Conservation (phyloP, 2,113 vertebrate genomes). For the Apeltes quadracus region DNA sequence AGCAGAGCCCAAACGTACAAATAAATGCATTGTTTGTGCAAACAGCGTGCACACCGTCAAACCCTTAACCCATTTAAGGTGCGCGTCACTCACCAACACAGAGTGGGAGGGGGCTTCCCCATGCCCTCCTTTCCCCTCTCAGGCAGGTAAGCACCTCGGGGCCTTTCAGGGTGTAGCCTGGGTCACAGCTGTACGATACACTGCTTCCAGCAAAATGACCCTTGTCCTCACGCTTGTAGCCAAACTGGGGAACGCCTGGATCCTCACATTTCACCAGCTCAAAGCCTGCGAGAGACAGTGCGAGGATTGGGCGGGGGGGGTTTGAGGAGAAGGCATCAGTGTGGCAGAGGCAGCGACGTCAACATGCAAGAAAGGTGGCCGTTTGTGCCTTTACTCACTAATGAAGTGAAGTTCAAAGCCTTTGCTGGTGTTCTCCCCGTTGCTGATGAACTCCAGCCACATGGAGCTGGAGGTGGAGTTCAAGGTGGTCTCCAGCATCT, state of each 20-base stretch:
- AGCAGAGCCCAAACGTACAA: neutral
- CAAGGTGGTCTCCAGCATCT: conserved; percentile 87
- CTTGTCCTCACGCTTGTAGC: conserved; percentile 92
- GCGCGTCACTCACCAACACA: conserved; percentile 87
- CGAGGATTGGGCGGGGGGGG: rapidly evolving
- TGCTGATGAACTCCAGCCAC: conserved; percentile 95
- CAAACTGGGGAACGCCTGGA: conserved; percentile 92
- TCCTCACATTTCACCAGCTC: conserved; percentile 97
- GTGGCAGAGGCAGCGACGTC: too few relatives aligned
- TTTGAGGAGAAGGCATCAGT: neutral
- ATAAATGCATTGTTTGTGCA: neutral
- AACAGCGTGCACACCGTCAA: neutral
- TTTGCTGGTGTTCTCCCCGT: conserved; percentile 90
- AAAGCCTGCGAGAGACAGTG: conserved; percentile 81
- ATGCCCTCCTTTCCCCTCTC: conserved; percentile 92
- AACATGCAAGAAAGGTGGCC: neutral
- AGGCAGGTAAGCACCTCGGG: conserved; percentile 87
- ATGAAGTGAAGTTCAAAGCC: conserved; percentile 96
- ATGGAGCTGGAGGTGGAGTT: conserved; percentile 97
- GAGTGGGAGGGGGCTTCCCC: conserved; percentile 91
- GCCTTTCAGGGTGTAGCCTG: conserved; percentile 90
- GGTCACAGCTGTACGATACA: conserved; percentile 92
- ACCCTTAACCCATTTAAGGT: neutral
- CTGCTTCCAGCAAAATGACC: conserved; percentile 97
- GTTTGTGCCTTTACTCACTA: conserved; percentile 83